phyloP scores from a whole-genome alignment of 2,113 vertebrate genomes.

The Laterallus jamaicensis region DNA sequence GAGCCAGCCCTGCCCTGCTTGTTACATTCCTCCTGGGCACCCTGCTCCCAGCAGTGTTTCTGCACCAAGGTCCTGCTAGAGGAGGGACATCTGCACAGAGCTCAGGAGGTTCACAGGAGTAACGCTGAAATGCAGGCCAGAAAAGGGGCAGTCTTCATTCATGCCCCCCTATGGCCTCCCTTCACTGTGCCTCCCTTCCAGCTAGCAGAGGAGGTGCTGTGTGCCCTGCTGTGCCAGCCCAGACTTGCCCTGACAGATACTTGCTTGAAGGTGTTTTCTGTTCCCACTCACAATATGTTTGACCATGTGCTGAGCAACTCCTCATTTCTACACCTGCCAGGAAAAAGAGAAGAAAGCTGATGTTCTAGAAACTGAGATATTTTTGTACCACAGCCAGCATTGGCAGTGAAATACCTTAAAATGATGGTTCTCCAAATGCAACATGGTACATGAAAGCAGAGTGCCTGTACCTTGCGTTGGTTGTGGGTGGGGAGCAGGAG shows the following conservation, averaged over 20 bases:
- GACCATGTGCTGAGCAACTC: background rate
- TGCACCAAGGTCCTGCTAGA: accelerated
- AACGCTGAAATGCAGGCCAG: accelerated
- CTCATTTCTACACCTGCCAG: background rate
- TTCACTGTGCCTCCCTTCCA: background rate
- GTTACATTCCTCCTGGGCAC: background rate
- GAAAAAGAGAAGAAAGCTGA: background rate
- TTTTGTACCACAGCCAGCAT: background rate
- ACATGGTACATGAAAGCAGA: accelerated
- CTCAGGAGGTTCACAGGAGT: accelerated
- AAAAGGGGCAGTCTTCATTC: background rate
- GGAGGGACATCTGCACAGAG: background rate
- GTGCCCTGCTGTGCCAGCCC: background rate
- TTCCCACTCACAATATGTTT: background rate
- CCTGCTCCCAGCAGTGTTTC: background rate
- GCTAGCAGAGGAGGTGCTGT: background rate
- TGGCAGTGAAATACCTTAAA: background rate
- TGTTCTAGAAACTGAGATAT: background rate
- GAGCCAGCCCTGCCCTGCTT: background rate
- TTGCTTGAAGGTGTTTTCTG: background rate
- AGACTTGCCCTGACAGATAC: background rate
- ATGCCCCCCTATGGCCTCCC: background rate
- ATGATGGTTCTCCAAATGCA: background rate
- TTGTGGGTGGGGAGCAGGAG: background rate
- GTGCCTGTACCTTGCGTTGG: background rate